A percentile compares a stretch with the other conserved stretches of the same genome.
Evolutionary conservation across 2,888 invertebrate species (phyloP).

Genomic region (Melanargia galathea): DNA sequence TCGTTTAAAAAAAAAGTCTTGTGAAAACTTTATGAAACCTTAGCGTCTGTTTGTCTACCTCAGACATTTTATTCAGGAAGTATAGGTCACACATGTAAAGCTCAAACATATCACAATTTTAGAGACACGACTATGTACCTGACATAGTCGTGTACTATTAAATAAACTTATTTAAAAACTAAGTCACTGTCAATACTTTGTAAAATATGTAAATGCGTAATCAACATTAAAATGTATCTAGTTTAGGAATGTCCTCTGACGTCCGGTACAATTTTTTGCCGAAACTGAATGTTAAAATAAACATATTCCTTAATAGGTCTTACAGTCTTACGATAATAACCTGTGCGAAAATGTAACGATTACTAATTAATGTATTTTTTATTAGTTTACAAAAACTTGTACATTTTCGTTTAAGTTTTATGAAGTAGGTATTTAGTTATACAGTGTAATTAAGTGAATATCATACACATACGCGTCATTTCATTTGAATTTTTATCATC

Average conservation of each 20-base stretch:
- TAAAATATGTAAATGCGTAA: not conserved
- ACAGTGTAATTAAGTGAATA: not conserved
- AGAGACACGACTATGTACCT: too few species aligned
- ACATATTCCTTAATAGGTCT: conserved; percentile 1
- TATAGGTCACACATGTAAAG: too few species aligned
- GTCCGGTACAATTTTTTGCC: conserved; percentile 5
- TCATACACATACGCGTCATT: not conserved
- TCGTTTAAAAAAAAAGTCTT: too few species aligned
- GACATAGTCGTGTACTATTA: not conserved
- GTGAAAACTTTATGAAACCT: too few species aligned
- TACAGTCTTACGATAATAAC: conserved; percentile 6
- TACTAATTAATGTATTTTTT: not conserved
- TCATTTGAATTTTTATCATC: conserved; percentile 1
- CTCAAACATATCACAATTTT: too few species aligned
- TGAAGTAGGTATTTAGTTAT: not conserved
- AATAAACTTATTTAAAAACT: not conserved
- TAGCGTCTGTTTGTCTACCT: too few species aligned
- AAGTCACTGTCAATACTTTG: not conserved
- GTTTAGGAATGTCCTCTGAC: not conserved
- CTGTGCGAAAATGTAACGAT: not conserved
- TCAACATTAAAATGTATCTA: conserved; percentile 3
- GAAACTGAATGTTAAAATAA: conserved; percentile 6
- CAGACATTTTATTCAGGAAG: too few species aligned
- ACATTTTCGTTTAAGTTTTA: not conserved
- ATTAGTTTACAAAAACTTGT: not conserved